Base-by-base conservation (phyloP, 2,113 vertebrate species). In the Xenus cinereus region DNA sequence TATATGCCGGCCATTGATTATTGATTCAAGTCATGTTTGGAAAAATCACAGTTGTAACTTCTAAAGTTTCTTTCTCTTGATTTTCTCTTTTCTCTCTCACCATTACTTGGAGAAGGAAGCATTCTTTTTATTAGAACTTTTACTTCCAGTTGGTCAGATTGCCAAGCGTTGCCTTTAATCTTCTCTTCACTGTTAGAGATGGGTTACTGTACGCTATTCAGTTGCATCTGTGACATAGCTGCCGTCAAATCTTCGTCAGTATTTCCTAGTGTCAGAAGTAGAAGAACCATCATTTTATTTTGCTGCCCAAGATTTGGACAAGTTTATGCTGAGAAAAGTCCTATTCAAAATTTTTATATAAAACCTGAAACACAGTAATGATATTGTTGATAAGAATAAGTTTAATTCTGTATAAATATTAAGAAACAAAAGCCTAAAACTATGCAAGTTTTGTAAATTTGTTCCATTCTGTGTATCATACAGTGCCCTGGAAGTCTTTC, bases 241-340 rank as follows among this genome's bases (percentile, higher is more conserved):
- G 23, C 35, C 27, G 23, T 68, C 11, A 92, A 74, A 57, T 62
- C 50, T 35, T 51, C 60, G 28, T 46, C 12, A 50, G 4, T 69
- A 10, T 77, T 78, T 84, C 81, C 84, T 95, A 26, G 45, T 69
- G 51, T 91, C 66, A 73, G 35, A 33, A 45, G 15, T 35, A 37
- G 57, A 56, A 93, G 10, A 51, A 14, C 8, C 3, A 9, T 68
- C 22, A 85, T 76, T 84, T 94, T 84, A 45, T 45, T 67, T 86
- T 62, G 10, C 14, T 94, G 20, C 24, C 46, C 74, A 81, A 87
- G 41, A 71, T 84, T 84, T 92, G 97, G 91, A 91, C 72, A 94
- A 83, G 23, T 30, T 48, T 71, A 59, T 67, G 39, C 15, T 56
- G 13, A 84, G 12, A 12, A 8, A 72, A 87, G 10, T 45, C 18